phyloP scores from a whole-genome alignment of 1,140 invertebrate species.

The Onthophagus taurus region DNA sequence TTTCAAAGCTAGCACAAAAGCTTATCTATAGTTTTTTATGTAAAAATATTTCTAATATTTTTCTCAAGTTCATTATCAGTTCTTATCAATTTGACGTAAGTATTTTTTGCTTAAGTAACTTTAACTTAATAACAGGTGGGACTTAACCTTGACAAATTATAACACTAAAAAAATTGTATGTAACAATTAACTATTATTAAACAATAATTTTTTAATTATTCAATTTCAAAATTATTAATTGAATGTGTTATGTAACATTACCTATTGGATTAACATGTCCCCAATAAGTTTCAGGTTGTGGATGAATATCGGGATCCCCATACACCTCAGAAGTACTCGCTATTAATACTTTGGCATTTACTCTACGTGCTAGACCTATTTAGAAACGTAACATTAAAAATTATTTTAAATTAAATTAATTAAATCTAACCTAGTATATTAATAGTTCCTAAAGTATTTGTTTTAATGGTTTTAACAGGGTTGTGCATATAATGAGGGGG shows the following conservation, averaged over 20 bases:
- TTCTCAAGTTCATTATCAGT: too few relatives aligned
- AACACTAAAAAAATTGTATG: not conserved
- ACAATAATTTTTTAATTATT: too few relatives aligned
- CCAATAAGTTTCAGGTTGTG: constrained; percentile 94
- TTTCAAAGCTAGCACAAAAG: too few relatives aligned
- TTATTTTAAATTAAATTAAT: not conserved
- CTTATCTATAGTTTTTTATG: too few relatives aligned
- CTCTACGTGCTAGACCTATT: constrained; percentile 72
- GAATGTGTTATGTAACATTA: constrained; percentile 37
- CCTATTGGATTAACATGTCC: constrained; percentile 99
- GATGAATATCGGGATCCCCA: constrained; percentile 94
- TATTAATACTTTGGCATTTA: constrained; percentile 88
- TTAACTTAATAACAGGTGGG: too few relatives aligned
- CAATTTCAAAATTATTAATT: too few relatives aligned
- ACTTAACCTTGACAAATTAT: constrained; percentile 3
- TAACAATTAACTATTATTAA: not conserved
- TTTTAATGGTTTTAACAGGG: constrained; percentile 99
- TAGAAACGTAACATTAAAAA: constrained; percentile 10
- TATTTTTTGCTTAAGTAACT: too few relatives aligned
- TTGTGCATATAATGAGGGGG: constrained; percentile 99
- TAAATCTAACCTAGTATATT: constrained; percentile 78
- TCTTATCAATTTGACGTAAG: too few relatives aligned
- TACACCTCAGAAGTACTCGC: constrained; percentile 99
- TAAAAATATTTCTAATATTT: too few relatives aligned
- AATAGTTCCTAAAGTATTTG: constrained; percentile 98